phyloP scores from a whole-genome alignment of 2,888 invertebrate genomes.

The Adelphocoris suturalis region DNA sequence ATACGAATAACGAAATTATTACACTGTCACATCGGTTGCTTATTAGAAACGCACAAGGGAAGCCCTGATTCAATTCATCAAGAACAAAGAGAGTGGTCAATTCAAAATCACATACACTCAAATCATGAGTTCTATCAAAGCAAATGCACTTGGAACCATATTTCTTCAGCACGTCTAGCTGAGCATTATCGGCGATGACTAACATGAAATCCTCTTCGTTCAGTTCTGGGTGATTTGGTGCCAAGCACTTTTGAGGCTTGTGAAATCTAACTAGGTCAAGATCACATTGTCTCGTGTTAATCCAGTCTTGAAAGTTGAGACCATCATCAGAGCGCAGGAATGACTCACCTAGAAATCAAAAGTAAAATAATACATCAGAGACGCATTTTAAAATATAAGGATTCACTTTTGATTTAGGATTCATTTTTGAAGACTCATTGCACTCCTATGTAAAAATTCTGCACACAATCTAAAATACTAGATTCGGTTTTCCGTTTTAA shows the following conservation, averaged over 20 bases:
- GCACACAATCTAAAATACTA: no score
- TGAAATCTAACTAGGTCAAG: not conserved
- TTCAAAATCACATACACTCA: conserved; percentile 71
- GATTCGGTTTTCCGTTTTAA: no score
- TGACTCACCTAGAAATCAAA: no score
- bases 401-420: no score
- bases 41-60: conserved; percentile 74
- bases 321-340: not conserved
- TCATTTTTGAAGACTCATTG: no score
- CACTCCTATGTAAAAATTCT: no score
- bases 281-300: not conserved
- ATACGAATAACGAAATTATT: not conserved
- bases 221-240: not conserved
- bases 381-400: no score
- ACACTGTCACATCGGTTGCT: conserved; percentile 73
- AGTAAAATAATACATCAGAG: no score
- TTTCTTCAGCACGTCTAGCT: conserved; percentile 26
- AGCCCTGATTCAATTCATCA: conserved; percentile 75
- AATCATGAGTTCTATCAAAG: conserved; percentile 76
- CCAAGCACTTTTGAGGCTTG: not conserved
- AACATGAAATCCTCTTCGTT: not conserved
- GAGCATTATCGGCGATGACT: not conserved
- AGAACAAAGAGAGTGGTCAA: conserved; percentile 64
- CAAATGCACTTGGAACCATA: conserved; percentile 75
- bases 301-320: not conserved